Evolutionary conservation across 2,888 invertebrate genomes (phyloP).

Genomic region (Pimpla rufipes): DNA sequence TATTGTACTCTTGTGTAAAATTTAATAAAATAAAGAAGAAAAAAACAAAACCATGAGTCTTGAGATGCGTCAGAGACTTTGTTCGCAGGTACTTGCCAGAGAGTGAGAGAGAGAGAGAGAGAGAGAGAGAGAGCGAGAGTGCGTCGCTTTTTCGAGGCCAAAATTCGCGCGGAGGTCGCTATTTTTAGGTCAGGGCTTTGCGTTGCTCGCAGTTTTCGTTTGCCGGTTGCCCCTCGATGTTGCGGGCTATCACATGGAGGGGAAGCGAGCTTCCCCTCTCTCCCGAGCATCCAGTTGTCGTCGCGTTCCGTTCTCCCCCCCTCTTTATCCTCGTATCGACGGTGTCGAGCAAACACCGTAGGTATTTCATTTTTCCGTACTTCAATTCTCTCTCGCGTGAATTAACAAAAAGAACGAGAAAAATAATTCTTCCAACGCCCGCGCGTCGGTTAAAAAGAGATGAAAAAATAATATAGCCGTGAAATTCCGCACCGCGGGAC

Average conservation of each 20-base stretch:
- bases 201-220: slow-evolving; percentile 60
- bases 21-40: too few species aligned
- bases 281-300: slow-evolving; percentile 39
- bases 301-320: not conserved
- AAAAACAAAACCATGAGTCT: too few species aligned
- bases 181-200: slow-evolving; percentile 79
- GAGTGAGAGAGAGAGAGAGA: too few species aligned
- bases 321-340: slow-evolving; percentile 60
- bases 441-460: not conserved
- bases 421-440: not conserved
- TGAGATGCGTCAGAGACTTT: too few species aligned
- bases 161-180: slow-evolving; percentile 74
- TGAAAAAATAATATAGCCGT: too few species aligned
- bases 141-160: slow-evolving; percentile 71
- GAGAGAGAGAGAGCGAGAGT: slow-evolving; percentile 26
- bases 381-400: too few species aligned
- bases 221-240: slow-evolving; percentile 38
- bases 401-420: not conserved
- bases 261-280: not conserved
- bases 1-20: too few species aligned
- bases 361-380: too few species aligned
- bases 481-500: too few species aligned
- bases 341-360: too few species aligned
- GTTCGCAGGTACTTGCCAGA: too few species aligned
- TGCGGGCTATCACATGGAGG: slow-evolving; percentile 15